Base-by-base conservation (phyloP, 2,797 vertebrate species). In the Galago senegalensis region DNA sequence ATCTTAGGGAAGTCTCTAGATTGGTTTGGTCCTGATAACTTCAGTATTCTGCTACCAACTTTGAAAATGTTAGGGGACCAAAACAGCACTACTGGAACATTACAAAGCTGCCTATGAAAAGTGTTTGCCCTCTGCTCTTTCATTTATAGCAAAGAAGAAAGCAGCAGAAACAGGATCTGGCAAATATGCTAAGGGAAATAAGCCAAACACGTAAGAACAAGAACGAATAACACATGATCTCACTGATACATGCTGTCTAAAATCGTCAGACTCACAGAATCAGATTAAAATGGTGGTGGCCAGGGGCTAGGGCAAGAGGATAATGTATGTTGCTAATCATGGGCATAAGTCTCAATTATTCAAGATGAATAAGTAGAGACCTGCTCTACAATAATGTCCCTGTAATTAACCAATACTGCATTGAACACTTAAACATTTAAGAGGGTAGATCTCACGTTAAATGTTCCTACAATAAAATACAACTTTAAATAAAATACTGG, bases 151-250 rank as follows among this genome's bases (percentile, higher is more conserved):
- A 82, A 58, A 87, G 72, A 58, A 77, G 25, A 89, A 91, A 89
- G 76, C 70, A 87, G 84, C 77, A 96, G 40, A 92, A 92, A 96
- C 25, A 63, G 34, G n/a, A 67, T 34, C 34, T 84, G 56, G 77
- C 23, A 93, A 92, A 76, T 76, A 85, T n/a, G 17, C 82, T 80
- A 90, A 85, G 34, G 58, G 49, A 89, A 92, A 77, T 37, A 95
- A 95, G 58, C 31, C 69, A 46, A 46, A 37, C 34, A 69, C 29
- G 73, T 53, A 92, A 90, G 60, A 61, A 60, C 61, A 92, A 90
- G 60, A 61, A 60, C 61, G 89, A 85, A 81, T 23, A 56, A 63
- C n/a, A 25, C 37, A 53, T 29, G 63, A 82, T 40, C 67, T 34
- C 29, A 58, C 49, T 87, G 79, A 72, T 2, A 76, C 13, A 12